phyloP scores from a whole-genome alignment of 1,140 invertebrate species.

The Tetramorium simillimum region DNA sequence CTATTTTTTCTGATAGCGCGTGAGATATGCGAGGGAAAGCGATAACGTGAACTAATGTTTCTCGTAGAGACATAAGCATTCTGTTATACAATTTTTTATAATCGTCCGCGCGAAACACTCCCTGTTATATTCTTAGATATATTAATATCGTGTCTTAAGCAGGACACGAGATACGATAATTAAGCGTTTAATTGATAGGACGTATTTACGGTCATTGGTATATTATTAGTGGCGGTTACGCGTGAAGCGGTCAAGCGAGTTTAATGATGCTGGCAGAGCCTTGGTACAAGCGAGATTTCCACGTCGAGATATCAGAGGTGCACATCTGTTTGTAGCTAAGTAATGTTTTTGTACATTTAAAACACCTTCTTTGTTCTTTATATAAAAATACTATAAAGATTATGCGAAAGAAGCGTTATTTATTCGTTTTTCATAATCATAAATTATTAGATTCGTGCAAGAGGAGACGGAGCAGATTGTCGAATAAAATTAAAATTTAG shows the following conservation, averaged over 20 bases:
- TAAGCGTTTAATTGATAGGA: conserved; percentile 42
- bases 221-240: conserved; percentile 41
- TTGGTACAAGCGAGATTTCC: conserved; percentile 34
- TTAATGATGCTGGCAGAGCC: conserved; percentile 13
- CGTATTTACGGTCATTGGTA: conserved; percentile 29
- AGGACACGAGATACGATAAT: neutral
- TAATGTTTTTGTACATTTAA: conserved; percentile 33
- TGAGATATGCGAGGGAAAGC: conserved; percentile 34
- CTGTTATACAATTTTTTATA: conserved; percentile 43
- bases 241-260: neutral
- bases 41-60: conserved; percentile 10
- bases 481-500: neutral
- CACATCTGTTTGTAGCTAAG: conserved; percentile 26
- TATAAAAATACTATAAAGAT: neutral
- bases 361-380: neutral
- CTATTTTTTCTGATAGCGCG: conserved; percentile 42
- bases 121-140: conserved; percentile 5
- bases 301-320: conserved; percentile 29
- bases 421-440: neutral
- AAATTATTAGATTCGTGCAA: conserved; percentile 1
- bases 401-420: neutral
- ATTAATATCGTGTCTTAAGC: conserved; percentile 34
- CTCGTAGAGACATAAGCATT: conserved; percentile 33
- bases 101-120: conserved; percentile 13
- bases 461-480: neutral